Evolutionary conservation across 2,888 invertebrate species (phyloP), one percentile per base, ranked within the genome.

Genomic region (Malachius bipustulatus): DNA sequence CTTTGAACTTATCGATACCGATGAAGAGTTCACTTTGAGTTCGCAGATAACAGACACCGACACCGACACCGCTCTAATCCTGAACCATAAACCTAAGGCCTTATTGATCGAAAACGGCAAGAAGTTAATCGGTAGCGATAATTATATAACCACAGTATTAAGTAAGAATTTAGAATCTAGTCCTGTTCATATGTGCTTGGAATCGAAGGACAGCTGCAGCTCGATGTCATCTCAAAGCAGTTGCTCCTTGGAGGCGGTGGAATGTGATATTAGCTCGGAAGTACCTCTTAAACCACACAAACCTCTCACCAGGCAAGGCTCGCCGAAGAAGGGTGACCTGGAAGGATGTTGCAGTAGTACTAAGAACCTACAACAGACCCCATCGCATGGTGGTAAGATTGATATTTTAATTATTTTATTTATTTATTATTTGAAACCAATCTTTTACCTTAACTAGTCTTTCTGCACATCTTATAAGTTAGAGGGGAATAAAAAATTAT

Each of bases 1-100:
- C 45, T 87, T 85, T 57, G 87, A 87, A 59, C 72, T 87, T 38
- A 78, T 87, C 40, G 87, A 87, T 51, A 82, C 79, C 8, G 87
- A 87, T 53, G 87, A 85, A 54, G 69, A 52, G 57, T 62, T 42
- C 60, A 67, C 47, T 24, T 47, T 47, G 4, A 45, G 35, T 19
- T 41, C 46, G 13, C 45, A 49, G 4, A 40, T 47, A 2, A 44
- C 43, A 4, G 46, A 49, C 4, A 46, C 47, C 8, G 47, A 46
- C 30, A 43, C 36, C 4, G 52, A 53, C 30, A 37, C 36, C 9
- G 6, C 16, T 33, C 12, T 45, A 16, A 45, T 46, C 4, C 45
- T 51, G 9, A 50, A 37, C 24, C 39, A 47, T 32, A 49, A 53
- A 43, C 28, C 51, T 27, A 56, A 56, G 42, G 48, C 70, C 50